phyloP scores from a whole-genome alignment of 2,888 invertebrate species.

The Heliothis peltigera region DNA sequence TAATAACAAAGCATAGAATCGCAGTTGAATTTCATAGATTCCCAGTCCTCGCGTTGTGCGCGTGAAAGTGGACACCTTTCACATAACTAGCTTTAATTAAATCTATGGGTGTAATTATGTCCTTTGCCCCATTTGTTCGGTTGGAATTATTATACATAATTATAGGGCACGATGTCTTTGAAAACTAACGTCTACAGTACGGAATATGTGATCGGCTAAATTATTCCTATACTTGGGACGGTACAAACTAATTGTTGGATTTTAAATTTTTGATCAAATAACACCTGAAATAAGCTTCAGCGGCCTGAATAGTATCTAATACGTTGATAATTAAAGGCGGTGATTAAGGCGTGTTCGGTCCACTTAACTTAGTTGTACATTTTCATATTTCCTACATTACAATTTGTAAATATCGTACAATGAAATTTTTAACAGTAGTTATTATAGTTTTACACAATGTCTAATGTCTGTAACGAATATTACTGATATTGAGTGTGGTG shows the following conservation, averaged over 20 bases:
- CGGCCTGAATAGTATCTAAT: constrained; percentile 73
- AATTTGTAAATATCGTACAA: constrained; percentile 37
- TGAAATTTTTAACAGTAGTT: constrained; percentile 22
- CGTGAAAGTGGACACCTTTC: constrained; percentile 87
- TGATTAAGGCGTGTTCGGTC: constrained; percentile 68
- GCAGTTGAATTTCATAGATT: constrained; percentile 65
- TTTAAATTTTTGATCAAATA: constrained; percentile 86
- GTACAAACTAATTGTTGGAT: constrained; percentile 79
- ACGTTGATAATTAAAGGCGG: constrained; percentile 76
- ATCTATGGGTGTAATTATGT: constrained; percentile 84
- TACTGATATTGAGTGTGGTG: background rate
- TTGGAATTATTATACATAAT: constrained; percentile 82
- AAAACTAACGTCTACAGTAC: constrained; percentile 76
- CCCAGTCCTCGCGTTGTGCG: constrained; percentile 74
- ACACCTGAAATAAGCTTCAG: constrained; percentile 88
- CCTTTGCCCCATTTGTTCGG: constrained; percentile 86
- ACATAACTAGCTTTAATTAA: constrained; percentile 84
- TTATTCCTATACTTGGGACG: constrained; percentile 71
- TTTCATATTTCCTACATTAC: constrained; percentile 52
- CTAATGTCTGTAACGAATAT: background rate
- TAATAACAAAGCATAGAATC: constrained; percentile 74
- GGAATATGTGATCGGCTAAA: constrained; percentile 74
- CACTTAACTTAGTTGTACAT: constrained; percentile 58
- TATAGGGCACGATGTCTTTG: constrained; percentile 79
- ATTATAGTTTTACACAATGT: constrained; percentile 21